Conservation (phyloP, 2,113 vertebrate species). For the Gavialis gangeticus region DNA sequence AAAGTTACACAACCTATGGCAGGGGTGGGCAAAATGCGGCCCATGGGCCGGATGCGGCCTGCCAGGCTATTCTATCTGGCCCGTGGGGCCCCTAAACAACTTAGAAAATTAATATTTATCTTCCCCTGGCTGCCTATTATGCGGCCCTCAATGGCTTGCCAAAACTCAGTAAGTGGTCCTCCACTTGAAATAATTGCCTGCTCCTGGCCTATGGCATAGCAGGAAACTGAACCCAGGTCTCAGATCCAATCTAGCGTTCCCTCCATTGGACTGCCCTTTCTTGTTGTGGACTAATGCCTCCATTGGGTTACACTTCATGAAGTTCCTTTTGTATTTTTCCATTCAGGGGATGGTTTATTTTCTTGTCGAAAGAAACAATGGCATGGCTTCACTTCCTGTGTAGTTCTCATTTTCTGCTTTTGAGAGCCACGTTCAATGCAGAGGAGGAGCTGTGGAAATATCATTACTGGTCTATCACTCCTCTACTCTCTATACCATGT, state of each 20-base stretch:
- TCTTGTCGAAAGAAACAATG: background rate
- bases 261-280: background rate
- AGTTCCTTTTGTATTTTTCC: background rate
- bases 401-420: background rate
- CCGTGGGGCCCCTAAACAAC: no score
- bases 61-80: no score
- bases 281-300: background rate
- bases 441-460: no score
- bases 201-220: background rate
- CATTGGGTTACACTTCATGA: rapidly evolving
- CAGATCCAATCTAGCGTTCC: background rate
- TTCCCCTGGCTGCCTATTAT: no score
- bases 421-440: background rate
- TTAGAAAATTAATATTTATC: no score
- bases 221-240: background rate
- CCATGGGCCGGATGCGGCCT: no score
- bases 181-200: no score
- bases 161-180: no score
- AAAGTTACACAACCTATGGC: no score
- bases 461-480: no score
- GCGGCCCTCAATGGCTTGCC: no score
- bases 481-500: background rate
- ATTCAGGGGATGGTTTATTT: background rate
- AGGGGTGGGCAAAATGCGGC: no score
- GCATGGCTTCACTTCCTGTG: background rate